Evolutionary conservation across 2,797 vertebrate species (phyloP).

Genomic region (Prionace glauca): DNA sequence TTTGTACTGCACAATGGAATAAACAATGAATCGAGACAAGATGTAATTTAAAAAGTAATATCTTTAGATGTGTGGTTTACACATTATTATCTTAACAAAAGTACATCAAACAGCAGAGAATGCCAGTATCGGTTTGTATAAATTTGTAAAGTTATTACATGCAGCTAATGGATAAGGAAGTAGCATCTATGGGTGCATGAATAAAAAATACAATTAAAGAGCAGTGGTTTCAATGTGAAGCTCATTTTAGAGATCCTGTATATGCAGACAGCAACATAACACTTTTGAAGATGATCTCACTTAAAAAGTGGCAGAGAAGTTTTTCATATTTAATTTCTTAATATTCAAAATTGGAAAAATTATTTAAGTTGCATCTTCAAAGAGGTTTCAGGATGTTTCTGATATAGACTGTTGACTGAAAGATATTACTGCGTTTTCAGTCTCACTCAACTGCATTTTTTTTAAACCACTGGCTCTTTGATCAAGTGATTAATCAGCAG

Average conservation of each 20-base stretch:
- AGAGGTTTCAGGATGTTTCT: neutral
- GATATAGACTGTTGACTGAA: neutral
- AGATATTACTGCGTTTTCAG: constrained; percentile 21
- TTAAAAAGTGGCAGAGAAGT: neutral
- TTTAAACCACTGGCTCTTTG: neutral
- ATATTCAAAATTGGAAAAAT: neutral
- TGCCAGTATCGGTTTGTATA: neutral
- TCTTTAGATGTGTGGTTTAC: neutral
- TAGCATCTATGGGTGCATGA: neutral
- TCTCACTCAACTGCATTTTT: constrained; percentile 27
- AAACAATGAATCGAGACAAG: neutral
- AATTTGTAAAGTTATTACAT: neutral
- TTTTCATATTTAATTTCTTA: neutral
- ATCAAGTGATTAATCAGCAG: neutral
- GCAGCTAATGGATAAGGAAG: neutral
- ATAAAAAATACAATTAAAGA: neutral
- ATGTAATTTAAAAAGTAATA: neutral
- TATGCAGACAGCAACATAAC: neutral
- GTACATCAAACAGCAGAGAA: neutral
- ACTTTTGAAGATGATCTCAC: neutral
- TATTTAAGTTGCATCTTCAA: neutral
- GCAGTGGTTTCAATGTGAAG: neutral
- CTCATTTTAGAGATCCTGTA: neutral
- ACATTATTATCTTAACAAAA: neutral
- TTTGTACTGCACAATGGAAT: neutral